Percentiles rank a stretch among this genome's conserved stretches.
Evolutionary conservation across 2,888 invertebrate species (phyloP).

Genomic region (Tipula confusa): DNA sequence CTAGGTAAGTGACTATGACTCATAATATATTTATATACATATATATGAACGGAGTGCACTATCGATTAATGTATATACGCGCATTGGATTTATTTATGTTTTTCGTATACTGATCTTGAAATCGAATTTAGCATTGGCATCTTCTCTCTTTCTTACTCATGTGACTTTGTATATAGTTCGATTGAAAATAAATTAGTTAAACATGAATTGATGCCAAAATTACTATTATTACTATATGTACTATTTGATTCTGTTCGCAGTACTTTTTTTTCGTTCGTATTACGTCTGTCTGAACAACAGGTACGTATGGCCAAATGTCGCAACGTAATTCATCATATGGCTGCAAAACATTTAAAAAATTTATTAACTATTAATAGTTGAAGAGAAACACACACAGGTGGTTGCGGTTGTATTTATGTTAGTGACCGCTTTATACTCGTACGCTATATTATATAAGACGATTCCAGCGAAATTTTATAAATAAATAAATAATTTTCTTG

Average conservation of each 20-base stretch:
- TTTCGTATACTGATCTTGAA: slow-evolving; percentile 14
- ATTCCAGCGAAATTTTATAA: not conserved
- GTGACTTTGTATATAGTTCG: not conserved
- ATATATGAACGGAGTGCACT: too few species aligned
- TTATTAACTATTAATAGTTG: not conserved
- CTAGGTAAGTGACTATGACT: slow-evolving; percentile 46
- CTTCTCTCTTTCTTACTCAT: not conserved
- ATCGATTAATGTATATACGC: not conserved
- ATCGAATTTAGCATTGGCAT: not conserved
- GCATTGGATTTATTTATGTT: not conserved
- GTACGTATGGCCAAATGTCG: not conserved
- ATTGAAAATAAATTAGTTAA: slow-evolving; percentile 7
- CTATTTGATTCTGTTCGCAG: not conserved
- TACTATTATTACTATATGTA: not conserved
- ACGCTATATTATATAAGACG: not conserved
- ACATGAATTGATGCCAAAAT: not conserved
- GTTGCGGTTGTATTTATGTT: not conserved
- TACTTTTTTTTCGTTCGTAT: not conserved
- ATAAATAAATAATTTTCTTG: not conserved
- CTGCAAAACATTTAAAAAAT: too few species aligned
- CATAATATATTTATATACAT: not conserved
- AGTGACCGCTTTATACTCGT: not conserved
- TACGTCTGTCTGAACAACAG: not conserved
- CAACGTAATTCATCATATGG: too few species aligned
- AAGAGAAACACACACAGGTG: too few species aligned